phyloP scores from a whole-genome alignment of 2,797 vertebrate species.

The Malacoctenus gilli region DNA sequence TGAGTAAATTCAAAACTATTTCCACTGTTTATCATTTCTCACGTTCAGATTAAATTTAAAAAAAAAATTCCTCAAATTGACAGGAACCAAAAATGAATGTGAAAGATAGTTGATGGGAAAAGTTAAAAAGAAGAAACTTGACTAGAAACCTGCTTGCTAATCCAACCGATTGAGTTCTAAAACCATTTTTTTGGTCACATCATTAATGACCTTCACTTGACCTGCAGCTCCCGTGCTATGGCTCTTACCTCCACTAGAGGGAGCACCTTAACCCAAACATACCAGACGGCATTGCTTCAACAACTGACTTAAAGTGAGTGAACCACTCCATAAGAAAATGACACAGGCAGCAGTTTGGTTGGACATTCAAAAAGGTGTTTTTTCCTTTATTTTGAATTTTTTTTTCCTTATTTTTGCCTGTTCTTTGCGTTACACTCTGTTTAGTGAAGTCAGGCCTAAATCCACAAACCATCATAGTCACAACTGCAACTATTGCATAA shows the following conservation, averaged over 20 bases:
- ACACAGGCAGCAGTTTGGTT: conserved; percentile 41
- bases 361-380: conserved; percentile 78
- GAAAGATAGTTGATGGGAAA: too few relatives aligned
- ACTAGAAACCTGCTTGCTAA: too few relatives aligned
- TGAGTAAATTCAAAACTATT: too few relatives aligned
- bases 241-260: conserved; percentile 12
- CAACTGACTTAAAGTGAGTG: too few relatives aligned
- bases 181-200: not conserved
- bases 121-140: too few relatives aligned
- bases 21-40: too few relatives aligned
- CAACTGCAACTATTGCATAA: conserved; percentile 80
- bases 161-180: too few relatives aligned
- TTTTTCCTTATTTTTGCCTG: conserved; percentile 57
- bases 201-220: not conserved
- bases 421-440: conserved; percentile 72
- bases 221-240: not conserved
- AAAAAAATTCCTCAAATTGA: too few relatives aligned
- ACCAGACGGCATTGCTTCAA: too few relatives aligned
- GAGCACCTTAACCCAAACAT: not conserved
- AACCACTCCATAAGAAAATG: not conserved
- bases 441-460: conserved; percentile 76
- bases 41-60: too few relatives aligned
- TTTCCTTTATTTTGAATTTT: conserved; percentile 54
- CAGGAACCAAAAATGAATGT: too few relatives aligned
- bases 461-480: conserved; percentile 79